Base-by-base conservation (phyloP, 1,140 invertebrate genomes). In the Nilaparvata lugens region DNA sequence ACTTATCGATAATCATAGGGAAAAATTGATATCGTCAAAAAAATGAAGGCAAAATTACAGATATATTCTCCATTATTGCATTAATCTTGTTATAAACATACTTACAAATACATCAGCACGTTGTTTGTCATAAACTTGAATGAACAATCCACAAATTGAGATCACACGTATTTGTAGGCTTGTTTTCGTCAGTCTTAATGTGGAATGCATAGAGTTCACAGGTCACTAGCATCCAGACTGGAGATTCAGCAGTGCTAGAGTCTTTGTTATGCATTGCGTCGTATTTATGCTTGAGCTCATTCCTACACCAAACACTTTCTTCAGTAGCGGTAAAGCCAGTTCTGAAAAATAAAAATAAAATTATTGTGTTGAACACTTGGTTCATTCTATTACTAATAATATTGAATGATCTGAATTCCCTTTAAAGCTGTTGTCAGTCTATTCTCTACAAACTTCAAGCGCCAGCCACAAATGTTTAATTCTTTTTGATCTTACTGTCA, bases 271-370 rank as follows among this genome's bases (percentile, higher is more conserved):
- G 70, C 85, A 84, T n/a, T 78, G 74, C 48, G 84, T 80, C 7
- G 88, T 87, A 64, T 90, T 91, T 40, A 91, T 79, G 60, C 86
- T 86, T 24, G 86, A 87, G 65, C 82, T 81, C 42, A 93, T 81
- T 11, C 90, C 91, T 21, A 95, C 75, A 55, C 84, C 81, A 75
- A 95, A 96, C 1, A 91, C 86, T 66, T 86, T 85, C 65, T 83
- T 81, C 59, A 96, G 77, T 21, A 96, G 79, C 24, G 84, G 78
- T 54, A 83, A 76, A 1, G 89, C 88, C 71, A 91, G 83, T 71
- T 95, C 91, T 82, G 78, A 65, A 81, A 82, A 69, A 64, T 70
- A 63, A 65, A 66, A 58, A 66, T 57, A 65, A 63, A 53, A 1
- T 18, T n/a, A n/a, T n/a, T n/a, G n/a, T n/a, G n/a, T n/a, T n/a